Evolutionary conservation across 2,888 invertebrate genomes (phyloP).

Genomic region (Stegophylla sp.): DNA sequence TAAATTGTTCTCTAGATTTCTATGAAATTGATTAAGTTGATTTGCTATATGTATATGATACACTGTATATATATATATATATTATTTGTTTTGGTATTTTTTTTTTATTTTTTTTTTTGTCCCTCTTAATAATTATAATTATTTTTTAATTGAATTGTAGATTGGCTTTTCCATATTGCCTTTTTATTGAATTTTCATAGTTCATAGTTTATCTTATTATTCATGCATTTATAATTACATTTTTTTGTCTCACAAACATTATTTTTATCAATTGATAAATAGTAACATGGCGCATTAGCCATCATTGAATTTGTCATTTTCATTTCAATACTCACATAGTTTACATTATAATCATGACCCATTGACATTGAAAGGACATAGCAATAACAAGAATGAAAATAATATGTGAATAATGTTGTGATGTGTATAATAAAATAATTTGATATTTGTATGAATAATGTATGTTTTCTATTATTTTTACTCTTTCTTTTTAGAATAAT

Average conservation of each 20-base stretch:
- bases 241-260: background rate
- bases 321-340: conserved; percentile 18
- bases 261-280: conserved; percentile 19
- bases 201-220: background rate
- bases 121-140: background rate
- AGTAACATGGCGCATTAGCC: background rate
- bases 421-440: conserved; percentile 24
- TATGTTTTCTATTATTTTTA: background rate
- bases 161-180: background rate
- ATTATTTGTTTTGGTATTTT: background rate
- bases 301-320: conserved; percentile 26
- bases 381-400: conserved; percentile 44
- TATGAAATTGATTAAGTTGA: background rate
- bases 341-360: conserved; percentile 28
- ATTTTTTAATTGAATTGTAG: background rate
- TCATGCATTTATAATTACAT: background rate
- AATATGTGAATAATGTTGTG: background rate
- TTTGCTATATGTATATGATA: background rate
- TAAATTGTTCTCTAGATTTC: conserved; percentile 34
- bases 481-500: background rate
- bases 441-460: conserved; percentile 16
- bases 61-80: background rate
- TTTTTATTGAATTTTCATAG: background rate
- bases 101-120: background rate
- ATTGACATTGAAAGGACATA: conserved; percentile 40